Percentiles rank a stretch among this genome's conserved stretches.
Evolutionary conservation across 2,888 invertebrate species (phyloP).

Genomic region (Trilocha varians): DNA sequence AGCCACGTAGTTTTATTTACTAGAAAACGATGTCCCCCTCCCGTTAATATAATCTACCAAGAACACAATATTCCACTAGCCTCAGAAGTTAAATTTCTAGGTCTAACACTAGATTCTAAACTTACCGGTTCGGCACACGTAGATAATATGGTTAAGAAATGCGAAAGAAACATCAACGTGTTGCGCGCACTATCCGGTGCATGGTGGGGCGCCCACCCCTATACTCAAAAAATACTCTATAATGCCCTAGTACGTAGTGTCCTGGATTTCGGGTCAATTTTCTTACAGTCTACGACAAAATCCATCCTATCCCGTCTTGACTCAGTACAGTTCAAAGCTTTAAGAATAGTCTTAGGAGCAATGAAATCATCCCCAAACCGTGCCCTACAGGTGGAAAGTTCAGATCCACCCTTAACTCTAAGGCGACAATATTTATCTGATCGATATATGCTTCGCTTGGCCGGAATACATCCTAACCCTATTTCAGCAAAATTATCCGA

Average conservation of each 20-base stretch:
- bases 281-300: constrained; percentile 14
- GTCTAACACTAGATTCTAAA: too few species aligned
- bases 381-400: constrained; percentile 11
- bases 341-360: constrained; percentile 15
- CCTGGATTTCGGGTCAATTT: constrained; percentile 16
- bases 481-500: too few species aligned
- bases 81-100: constrained; percentile 7
- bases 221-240: constrained; percentile 12
- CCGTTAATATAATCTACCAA: too few species aligned
- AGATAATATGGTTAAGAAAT: too few species aligned
- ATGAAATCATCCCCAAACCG: constrained; percentile 21
- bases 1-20: constrained; percentile 5
- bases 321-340: constrained; percentile 15
- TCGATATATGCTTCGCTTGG: background rate
- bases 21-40: constrained; percentile 1
- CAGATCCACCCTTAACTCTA: constrained; percentile 4
- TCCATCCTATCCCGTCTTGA: constrained; percentile 2
- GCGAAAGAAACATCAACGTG: too few species aligned
- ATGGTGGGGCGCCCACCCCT: constrained; percentile 17
- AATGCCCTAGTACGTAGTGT: constrained; percentile 14
- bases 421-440: constrained; percentile 3
- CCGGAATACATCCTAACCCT: too few species aligned
- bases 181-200: too few species aligned
- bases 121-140: too few species aligned
- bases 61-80: too few species aligned